These are phyloP conservation scores for Halisarca cf. caerulea DNA, from an alignment of 37 sponge, comb jelly and placozoan species.

Conservation along the genomic window DNA sequence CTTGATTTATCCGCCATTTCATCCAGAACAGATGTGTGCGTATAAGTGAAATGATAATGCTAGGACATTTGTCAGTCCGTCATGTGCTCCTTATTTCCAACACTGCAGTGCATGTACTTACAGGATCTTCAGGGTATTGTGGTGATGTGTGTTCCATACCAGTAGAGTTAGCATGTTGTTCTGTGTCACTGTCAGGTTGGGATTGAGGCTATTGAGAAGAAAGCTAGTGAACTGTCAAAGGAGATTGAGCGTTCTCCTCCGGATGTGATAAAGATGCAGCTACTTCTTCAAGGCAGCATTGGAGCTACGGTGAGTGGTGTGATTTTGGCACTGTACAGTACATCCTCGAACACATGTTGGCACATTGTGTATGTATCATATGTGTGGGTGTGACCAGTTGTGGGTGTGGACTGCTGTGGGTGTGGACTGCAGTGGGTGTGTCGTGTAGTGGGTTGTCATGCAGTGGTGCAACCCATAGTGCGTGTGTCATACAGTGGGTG, in stretches of 20 bases:
- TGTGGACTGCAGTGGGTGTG: too few species aligned
- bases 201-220: constrained; percentile 87
- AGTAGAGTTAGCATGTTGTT: neutral
- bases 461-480: too few species aligned
- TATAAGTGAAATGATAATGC: too few species aligned
- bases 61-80: neutral
- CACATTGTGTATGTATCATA: constrained; percentile 4
- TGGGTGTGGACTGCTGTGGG: constrained; percentile 34
- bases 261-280: constrained; percentile 81
- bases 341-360: neutral
- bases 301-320: constrained; percentile 66
- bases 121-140: too few species aligned
- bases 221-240: constrained; percentile 49
- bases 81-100: neutral
- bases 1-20: too few species aligned
- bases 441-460: too few species aligned
- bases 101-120: too few species aligned
- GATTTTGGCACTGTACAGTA: too few species aligned
- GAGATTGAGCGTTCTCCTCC: constrained; percentile 64
- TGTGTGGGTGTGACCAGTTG: constrained; percentile 11
- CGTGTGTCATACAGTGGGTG: too few species aligned
- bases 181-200: constrained; percentile 80
- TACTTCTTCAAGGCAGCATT: constrained; percentile 81
- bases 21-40: too few species aligned
- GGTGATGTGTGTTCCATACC: neutral